A percentile compares a stretch with the other conserved stretches of the same genome.
phyloP scores from a whole-genome alignment of 2,797 vertebrate genomes.

The Mormyrus hasselquistii region DNA sequence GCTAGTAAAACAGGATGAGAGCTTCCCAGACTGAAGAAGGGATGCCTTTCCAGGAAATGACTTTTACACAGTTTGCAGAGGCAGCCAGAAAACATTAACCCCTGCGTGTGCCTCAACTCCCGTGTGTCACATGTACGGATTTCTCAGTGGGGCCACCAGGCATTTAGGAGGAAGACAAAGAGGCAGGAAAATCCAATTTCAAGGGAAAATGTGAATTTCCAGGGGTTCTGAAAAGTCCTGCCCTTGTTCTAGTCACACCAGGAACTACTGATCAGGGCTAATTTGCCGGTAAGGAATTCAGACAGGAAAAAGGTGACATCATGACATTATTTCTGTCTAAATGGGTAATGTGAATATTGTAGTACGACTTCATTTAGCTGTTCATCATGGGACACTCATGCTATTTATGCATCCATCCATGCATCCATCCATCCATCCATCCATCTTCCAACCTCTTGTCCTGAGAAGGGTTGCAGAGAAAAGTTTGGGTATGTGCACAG shows the following conservation, averaged over 20 bases:
- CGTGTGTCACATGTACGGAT: neutral
- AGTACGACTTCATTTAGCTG: neutral
- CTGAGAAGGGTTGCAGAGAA: neutral
- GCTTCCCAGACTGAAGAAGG: constrained; percentile 35
- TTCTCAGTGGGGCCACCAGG: too few relatives aligned
- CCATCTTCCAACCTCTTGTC: neutral
- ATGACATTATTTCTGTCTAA: neutral
- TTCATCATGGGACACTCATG: neutral
- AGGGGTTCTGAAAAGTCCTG: neutral
- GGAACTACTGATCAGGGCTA: neutral
- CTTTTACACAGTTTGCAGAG: constrained; percentile 44
- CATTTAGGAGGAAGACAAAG: neutral
- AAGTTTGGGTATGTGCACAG: neutral
- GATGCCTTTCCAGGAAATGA: constrained; percentile 50
- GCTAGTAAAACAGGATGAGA: constrained; percentile 48
- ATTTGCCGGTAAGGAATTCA: neutral
- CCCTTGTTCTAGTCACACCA: neutral
- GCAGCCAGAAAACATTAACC: constrained; percentile 34
- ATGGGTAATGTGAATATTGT: neutral
- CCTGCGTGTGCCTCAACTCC: neutral
- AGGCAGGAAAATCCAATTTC: neutral
- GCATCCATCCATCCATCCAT: neutral
- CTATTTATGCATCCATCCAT: neutral
- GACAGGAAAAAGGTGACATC: neutral
- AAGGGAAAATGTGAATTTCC: neutral